Base-by-base conservation (phyloP, 2,113 vertebrate species). In the Chascanopsetta lugubris region DNA sequence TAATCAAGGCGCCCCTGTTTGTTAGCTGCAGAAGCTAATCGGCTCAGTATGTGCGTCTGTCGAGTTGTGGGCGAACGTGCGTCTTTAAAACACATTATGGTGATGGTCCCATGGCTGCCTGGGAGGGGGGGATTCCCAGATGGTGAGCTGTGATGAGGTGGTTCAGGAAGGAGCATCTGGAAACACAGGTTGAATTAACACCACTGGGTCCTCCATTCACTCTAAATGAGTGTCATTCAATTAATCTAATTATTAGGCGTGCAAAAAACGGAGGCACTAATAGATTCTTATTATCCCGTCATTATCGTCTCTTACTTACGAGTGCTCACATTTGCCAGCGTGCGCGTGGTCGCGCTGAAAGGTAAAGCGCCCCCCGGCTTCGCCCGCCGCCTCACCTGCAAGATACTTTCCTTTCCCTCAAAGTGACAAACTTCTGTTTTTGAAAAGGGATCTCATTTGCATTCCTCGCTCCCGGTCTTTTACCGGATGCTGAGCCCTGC, bases 241-340 rank as follows among this genome's bases (percentile, higher is more conserved):
- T 92, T 92, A 90, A 89, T 90, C 77, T 90, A 88, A 89, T 92
- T 91, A 93, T 91, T 90, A 91, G 77, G 72, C 83, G 76, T 90
- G 79, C 80, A 80, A 88, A n/a, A 89, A 91, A 88, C 76, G 51
- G 68, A 88, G 85, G 72, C 80, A 82, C 87, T 89, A 91, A 92
- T 87, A 87, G 85, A 91, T 87, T 87, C 81, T 69, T 88, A 88
- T 90, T 89, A 90, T 82, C 54, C 68, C 61, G 34, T 83, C 82
- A 88, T 92, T 87, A 92, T 87, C 78, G 63, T 84, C 84, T 73
- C 81, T 65, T 66, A 69, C 75, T 86, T 85, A 78, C 75, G 58
- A 87, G 84, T 84, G 85, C 82, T 81, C 85, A 84, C 54, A 55
- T 82, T 87, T 72, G 66, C 45, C 70, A 85, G 57, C 57, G 54